These are phyloP conservation scores for Drosophila bunnanda DNA, from an alignment of 2,888 invertebrate species.

Conservation along the genomic window DNA sequence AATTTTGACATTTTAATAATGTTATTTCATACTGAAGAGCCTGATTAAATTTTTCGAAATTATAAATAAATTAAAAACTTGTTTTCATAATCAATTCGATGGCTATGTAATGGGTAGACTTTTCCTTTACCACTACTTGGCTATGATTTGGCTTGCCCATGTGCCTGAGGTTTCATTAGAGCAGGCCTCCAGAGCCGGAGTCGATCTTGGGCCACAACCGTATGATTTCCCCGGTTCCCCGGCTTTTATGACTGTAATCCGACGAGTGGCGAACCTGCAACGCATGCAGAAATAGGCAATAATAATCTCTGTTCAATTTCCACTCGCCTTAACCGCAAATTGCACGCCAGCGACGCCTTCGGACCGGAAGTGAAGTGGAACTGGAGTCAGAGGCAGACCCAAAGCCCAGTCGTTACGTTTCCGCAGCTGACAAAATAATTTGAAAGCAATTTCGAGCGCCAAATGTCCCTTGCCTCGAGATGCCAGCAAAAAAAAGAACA, in stretches of 20 bases:
- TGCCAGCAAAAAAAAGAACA: neutral
- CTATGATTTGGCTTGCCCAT: constrained; percentile 31
- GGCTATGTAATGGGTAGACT: constrained; percentile 1
- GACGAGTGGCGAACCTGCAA: constrained; percentile 54
- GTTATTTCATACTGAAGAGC: neutral
- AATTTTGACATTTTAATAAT: fast-evolving
- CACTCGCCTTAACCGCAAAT: constrained; percentile 65
- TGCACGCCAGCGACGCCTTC: constrained; percentile 58
- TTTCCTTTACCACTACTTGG: constrained; percentile 17
- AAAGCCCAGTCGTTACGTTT: constrained; percentile 50
- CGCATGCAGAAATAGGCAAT: constrained; percentile 77
- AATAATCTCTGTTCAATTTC: constrained; percentile 76
- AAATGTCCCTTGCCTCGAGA: constrained; percentile 55
- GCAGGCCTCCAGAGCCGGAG: constrained; percentile 2
- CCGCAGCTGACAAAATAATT: constrained; percentile 82
- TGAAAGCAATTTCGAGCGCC: constrained; percentile 81
- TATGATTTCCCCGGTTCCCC: constrained; percentile 57
- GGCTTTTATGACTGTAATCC: constrained; percentile 61
- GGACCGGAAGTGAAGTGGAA: constrained; percentile 43
- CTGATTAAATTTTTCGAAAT: neutral
- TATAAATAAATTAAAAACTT: neutral
- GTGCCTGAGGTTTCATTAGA: constrained; percentile 52
- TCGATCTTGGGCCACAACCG: constrained; percentile 9
- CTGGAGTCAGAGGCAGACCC: constrained; percentile 12
- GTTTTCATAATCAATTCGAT: neutral